phyloP scores from a whole-genome alignment of 1,140 invertebrate genomes.

The Anoplolepis gracilipes region DNA sequence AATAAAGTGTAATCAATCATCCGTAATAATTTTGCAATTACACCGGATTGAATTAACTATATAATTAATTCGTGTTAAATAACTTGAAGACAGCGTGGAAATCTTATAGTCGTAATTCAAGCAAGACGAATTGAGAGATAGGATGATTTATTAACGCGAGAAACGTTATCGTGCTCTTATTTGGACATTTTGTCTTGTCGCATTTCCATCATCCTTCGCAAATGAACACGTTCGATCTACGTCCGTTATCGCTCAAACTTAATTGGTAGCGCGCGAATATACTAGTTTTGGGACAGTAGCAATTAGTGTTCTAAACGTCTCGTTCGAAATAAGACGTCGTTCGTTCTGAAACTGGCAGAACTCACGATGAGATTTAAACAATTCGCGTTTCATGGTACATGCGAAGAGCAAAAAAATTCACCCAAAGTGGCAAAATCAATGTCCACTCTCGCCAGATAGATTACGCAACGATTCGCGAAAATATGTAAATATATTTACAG shows the following conservation, averaged over 20 bases:
- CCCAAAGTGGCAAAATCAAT: not conserved
- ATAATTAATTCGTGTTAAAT: constrained; percentile 27
- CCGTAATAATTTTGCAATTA: constrained; percentile 46
- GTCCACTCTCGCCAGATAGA: not conserved
- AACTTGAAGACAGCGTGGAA: not conserved
- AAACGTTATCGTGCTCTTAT: not conserved
- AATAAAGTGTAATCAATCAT: constrained; percentile 38
- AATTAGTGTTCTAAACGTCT: constrained; percentile 31
- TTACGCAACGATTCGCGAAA: not conserved
- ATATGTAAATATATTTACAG: not conserved
- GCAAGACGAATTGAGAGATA: not conserved
- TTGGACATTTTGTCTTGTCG: not conserved
- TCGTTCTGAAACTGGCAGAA: not conserved
- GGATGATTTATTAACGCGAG: constrained; percentile 23
- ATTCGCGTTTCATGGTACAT: not conserved
- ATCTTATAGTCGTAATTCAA: not conserved
- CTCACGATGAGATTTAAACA: not conserved
- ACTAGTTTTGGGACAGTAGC: not conserved
- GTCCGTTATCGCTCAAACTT: not conserved
- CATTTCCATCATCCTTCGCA: not conserved
- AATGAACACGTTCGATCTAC: not conserved
- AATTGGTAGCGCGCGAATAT: not conserved
- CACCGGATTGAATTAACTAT: not conserved
- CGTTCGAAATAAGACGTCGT: not conserved
- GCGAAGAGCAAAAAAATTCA: not conserved